phyloP scores from a whole-genome alignment of 2,888 invertebrate genomes.

The Tetranychus piercei region DNA sequence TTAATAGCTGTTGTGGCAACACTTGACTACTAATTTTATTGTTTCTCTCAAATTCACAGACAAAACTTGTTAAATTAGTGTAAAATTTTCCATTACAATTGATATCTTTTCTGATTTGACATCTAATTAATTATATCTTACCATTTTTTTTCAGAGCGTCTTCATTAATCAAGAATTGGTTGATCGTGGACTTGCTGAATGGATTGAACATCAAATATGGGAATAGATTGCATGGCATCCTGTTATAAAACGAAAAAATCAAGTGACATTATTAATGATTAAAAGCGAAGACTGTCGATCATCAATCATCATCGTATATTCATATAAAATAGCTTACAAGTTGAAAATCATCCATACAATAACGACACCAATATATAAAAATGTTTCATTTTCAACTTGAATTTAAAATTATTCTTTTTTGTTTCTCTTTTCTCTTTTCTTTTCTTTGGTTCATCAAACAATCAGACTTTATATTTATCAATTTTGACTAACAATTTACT shows the following conservation, averaged over 20 bases:
- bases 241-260: neutral
- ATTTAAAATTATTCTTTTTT: neutral
- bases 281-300: neutral
- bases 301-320: neutral
- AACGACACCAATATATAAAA: neutral
- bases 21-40: neutral
- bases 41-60: neutral
- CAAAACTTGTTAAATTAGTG: too few relatives aligned
- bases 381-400: too few relatives aligned
- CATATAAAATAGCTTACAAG: neutral
- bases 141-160: constrained; percentile 46
- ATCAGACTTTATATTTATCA: neutral
- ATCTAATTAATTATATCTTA: neutral
- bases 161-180: constrained; percentile 71
- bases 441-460: neutral
- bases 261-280: neutral
- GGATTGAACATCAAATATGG: constrained; percentile 32
- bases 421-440: neutral
- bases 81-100: neutral
- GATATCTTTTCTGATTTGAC: neutral
- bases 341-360: neutral
- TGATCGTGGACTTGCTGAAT: constrained; percentile 59
- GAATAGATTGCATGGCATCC: neutral
- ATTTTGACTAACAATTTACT: neutral
- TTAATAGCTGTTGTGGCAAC: too few relatives aligned